Percentiles rank a stretch among this genome's conserved stretches.
Evolutionary conservation across 2,113 vertebrate genomes (phyloP).

Genomic region (Otis tarda): DNA sequence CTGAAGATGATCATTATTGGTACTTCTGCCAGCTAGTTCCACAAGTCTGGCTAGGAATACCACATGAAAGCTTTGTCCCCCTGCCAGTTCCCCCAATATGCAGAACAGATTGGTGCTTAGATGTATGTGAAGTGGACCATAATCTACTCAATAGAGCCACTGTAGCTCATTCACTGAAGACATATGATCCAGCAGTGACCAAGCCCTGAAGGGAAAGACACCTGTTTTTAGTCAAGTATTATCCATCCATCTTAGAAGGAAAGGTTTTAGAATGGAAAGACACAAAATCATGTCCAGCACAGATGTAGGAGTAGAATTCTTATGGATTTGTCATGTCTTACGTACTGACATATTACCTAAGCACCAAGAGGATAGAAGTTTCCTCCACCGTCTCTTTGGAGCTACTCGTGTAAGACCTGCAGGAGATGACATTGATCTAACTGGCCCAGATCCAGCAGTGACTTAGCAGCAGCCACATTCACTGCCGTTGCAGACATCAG

Average conservation of each 20-base stretch:
- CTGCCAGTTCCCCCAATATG: accelerated
- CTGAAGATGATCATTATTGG: neutral
- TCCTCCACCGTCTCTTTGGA: neutral
- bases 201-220: neutral
- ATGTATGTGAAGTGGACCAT: neutral
- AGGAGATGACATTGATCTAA: neutral
- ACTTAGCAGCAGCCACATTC: neutral
- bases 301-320: neutral
- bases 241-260: neutral
- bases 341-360: neutral
- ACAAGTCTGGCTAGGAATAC: neutral
- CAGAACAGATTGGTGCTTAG: neutral
- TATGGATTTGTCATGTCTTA: neutral
- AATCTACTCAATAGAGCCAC: neutral
- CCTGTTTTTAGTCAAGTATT: neutral
- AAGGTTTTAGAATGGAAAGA: neutral
- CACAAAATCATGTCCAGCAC: neutral
- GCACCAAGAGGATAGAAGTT: neutral
- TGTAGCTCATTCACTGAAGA: neutral
- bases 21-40: neutral
- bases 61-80: neutral
- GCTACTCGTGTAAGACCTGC: neutral
- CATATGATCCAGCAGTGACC: neutral
- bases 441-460: neutral
- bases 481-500: neutral